Conservation (phyloP, 2,113 vertebrate genomes). For the Paramisgurnus dabryanus region DNA sequence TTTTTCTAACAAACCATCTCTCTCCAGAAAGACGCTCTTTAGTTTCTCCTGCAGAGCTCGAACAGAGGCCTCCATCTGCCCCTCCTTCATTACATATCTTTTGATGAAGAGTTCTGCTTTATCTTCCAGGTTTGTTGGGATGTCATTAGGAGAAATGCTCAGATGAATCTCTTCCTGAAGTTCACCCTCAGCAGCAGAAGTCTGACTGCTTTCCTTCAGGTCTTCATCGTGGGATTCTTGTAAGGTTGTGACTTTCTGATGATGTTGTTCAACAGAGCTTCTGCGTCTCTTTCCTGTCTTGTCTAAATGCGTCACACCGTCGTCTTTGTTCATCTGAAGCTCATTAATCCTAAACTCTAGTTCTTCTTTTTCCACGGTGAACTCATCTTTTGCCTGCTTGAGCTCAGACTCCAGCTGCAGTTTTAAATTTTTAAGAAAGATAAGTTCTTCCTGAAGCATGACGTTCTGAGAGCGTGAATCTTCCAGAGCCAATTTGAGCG, state of each 20-base stretch:
- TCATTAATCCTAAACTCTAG: slow-evolving; percentile 97
- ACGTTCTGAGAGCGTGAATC: slow-evolving; percentile 86
- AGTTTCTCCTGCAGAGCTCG: slow-evolving; percentile 83
- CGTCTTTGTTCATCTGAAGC: slow-evolving; percentile 85
- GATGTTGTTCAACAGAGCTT: slow-evolving; percentile 56
- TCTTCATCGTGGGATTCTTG: slow-evolving; percentile 71
- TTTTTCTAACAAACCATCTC: slow-evolving; percentile 75
- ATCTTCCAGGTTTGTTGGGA: slow-evolving; percentile 82
- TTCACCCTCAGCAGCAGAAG: slow-evolving; percentile 71
- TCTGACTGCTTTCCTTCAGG: slow-evolving; percentile 67
- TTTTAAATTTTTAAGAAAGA: slow-evolving; percentile 89
- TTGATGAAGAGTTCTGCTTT: slow-evolving; percentile 84
- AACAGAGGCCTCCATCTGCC: slow-evolving; percentile 80
- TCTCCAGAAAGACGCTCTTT: slow-evolving; percentile 77
- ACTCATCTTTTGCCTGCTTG: slow-evolving; percentile 82
- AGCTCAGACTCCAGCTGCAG: slow-evolving; percentile 86
- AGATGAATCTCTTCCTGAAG: slow-evolving; percentile 64
- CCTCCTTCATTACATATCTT: slow-evolving; percentile 86
- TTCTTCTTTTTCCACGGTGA: slow-evolving; percentile 89
- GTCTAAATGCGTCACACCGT: slow-evolving; percentile 70
- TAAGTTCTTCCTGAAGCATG: slow-evolving; percentile 91
- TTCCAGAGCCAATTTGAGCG: slow-evolving; percentile 73
- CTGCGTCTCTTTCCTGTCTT: slow-evolving; percentile 63
- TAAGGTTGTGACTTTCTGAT: slow-evolving; percentile 65
- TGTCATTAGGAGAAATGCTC: slow-evolving; percentile 75